Evolutionary conservation across 2,113 vertebrate species (phyloP).

Genomic region (Chrysemys picta): DNA sequence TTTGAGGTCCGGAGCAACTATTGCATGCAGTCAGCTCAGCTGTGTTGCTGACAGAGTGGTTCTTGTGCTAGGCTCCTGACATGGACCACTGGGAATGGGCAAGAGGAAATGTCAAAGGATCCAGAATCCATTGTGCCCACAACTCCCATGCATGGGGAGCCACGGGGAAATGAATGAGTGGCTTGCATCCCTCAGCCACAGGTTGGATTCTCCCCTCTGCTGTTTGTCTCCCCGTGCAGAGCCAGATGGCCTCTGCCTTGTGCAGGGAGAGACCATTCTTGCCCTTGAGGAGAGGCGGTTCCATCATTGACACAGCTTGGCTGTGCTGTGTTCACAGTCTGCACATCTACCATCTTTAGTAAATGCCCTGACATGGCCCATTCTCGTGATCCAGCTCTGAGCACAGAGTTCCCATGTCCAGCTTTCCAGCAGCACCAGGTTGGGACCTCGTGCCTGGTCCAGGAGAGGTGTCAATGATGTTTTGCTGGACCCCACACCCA

Average conservation of each 20-base stretch:
- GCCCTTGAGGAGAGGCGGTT: too few species aligned
- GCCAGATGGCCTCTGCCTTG: not conserved
- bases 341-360: too few species aligned
- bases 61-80: not conserved
- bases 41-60: not conserved
- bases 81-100: not conserved
- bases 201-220: fast-evolving
- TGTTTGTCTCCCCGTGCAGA: not conserved
- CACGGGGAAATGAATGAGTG: not conserved
- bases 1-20: not conserved
- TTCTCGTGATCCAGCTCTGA: too few species aligned
- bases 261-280: not conserved
- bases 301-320: too few species aligned
- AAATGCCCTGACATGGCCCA: too few species aligned
- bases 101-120: not conserved
- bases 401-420: too few species aligned
- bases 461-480: not conserved
- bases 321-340: too few species aligned
- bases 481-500: not conserved
- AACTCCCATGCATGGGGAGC: not conserved
- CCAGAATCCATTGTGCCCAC: not conserved
- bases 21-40: not conserved
- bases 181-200: not conserved
- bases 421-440: not conserved
- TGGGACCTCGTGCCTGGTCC: not conserved